Evolutionary conservation across 2,888 invertebrate genomes (phyloP), one percentile per base, ranked within the genome.

Genomic region (Eucriotettix oculatus): DNA sequence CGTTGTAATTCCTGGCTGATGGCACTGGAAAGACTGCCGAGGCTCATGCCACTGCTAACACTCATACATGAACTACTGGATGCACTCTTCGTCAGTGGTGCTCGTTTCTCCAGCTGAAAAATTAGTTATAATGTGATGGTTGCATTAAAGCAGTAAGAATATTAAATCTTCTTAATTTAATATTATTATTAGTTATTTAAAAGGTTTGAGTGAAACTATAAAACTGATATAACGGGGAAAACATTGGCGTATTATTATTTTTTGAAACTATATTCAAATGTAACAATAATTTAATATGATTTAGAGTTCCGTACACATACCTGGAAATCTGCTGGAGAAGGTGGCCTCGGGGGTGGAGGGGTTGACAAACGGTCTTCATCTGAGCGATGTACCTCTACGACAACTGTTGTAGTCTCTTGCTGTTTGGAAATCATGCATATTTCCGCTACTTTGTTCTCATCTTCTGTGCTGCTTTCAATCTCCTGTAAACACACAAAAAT

Each of bases 331-430:
- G 48, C 48, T 14, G 48, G 48, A 14, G 48, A 12, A 40, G 55
- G 55, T 12, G 55, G 55, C 42, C 40, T 29, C 10, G 55, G 55
- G 11, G 40, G 42, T 42, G 55, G 55, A n/a, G 40, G 29, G 29
- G 55, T 29, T 12, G 29, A 12, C 10, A 10, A 9, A 42, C 11
- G 40, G 54, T 73, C 72, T 9, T 69, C 67, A 62, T 75, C 74
- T 66, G 74, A 78, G 66, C 80, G 77, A 70, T 87, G 87, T n/a
- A 87, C 86, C 72, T 88, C 87, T 10, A 87, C 87, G 40, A 85
- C 82, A 61, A 87, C 83, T 17, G 74, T 74, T 59, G 74, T 86
- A 17, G 84, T 84, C 72, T 86, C 78, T 58, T 69, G 73, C 63
- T 75, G 76, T 62, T 74, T 73, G 52, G 74, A 72, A 29, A 73